phyloP scores from a whole-genome alignment of 2,113 vertebrate species.

The Crotophaga sulcirostris region DNA sequence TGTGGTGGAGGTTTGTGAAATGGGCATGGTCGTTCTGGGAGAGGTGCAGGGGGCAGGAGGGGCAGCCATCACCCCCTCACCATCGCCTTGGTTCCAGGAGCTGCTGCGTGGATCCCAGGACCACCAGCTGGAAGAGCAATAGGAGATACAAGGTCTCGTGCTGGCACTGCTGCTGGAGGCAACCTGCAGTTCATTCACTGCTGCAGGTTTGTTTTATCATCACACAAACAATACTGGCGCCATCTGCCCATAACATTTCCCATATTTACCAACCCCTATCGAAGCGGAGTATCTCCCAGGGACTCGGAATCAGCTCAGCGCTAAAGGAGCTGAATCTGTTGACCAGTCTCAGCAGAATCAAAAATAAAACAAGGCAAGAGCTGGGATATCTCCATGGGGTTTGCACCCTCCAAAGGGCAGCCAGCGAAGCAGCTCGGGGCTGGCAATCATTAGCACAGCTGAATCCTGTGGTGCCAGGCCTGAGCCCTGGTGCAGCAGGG shows the following conservation, averaged over 20 bases:
- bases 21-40: fast-evolving
- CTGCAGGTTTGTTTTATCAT: no score
- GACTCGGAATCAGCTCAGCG: background rate
- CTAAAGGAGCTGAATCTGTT: background rate
- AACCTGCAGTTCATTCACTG: no score
- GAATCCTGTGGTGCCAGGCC: background rate
- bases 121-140: no score
- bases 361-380: background rate
- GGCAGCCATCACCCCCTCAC: background rate
- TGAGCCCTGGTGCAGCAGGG: background rate
- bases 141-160: no score
- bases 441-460: background rate
- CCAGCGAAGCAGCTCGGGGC: fast-evolving
- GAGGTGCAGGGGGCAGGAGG: background rate
- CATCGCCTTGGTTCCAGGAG: no score
- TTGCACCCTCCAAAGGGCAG: background rate
- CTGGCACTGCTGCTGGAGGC: no score
- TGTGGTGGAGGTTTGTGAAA: fast-evolving
- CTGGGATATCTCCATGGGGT: fast-evolving
- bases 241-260: background rate
- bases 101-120: no score
- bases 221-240: background rate
- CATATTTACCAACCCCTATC: no score
- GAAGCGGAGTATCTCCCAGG: fast-evolving
- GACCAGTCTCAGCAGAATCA: background rate